These are phyloP conservation scores for Procavia capensis DNA, from an alignment of 2,113 vertebrate genomes.

Conservation along the genomic window DNA sequence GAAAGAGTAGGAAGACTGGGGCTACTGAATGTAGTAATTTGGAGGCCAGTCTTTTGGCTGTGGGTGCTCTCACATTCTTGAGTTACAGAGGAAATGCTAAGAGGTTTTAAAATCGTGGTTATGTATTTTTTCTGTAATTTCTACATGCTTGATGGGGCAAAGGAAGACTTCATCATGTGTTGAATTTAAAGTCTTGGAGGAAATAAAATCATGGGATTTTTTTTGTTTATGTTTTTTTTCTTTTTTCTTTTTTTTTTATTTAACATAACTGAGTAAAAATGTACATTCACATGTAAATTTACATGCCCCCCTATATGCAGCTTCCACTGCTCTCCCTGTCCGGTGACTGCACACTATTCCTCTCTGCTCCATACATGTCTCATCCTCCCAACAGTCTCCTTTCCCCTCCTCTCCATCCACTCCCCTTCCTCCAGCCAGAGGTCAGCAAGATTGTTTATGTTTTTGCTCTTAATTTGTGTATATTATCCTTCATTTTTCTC, in stretches of 20 bases:
- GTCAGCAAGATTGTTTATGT: background rate
- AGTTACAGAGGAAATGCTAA: background rate
- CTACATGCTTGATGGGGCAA: background rate
- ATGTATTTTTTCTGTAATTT: background rate
- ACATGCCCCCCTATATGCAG: no score
- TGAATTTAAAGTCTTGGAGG: background rate
- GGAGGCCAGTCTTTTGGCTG: background rate
- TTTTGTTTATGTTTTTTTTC: background rate
- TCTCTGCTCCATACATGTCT: no score
- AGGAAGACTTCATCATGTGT: rapidly evolving
- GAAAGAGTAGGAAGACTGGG: background rate
- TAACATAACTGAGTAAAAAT: no score
- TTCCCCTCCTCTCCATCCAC: no score
- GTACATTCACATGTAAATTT: no score
- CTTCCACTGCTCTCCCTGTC: no score
- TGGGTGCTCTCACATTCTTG: background rate
- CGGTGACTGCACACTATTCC: no score
- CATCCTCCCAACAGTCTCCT: no score
- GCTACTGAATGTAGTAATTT: background rate
- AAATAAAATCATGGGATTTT: background rate
- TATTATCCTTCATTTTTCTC: background rate
- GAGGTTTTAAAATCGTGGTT: background rate
- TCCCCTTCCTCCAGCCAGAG: no score
- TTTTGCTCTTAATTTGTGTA: background rate
- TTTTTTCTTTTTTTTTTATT: no score